A percentile compares a stretch with the other conserved stretches of the same genome.
These are phyloP conservation scores for Magallana nippona DNA, from an alignment of 2,888 invertebrate species.

Conservation along the genomic window DNA sequence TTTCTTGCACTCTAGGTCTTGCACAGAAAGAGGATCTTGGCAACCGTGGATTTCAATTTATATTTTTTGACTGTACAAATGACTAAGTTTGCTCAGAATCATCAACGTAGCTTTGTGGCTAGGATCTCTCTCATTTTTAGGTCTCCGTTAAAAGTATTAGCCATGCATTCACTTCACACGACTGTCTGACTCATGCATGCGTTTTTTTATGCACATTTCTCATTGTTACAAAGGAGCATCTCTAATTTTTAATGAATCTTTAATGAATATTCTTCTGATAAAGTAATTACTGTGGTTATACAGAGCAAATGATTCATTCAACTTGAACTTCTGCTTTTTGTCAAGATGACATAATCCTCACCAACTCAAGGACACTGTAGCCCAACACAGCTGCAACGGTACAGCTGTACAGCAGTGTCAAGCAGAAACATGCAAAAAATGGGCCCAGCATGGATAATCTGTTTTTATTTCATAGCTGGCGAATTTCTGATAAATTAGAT, in stretches of 20 bases:
- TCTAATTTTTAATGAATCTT: background rate
- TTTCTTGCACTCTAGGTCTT: background rate
- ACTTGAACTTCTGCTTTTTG: background rate
- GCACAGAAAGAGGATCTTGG: background rate
- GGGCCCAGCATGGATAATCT: background rate
- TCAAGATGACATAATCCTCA: background rate
- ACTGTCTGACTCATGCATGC: too few species aligned
- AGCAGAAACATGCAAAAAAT: background rate
- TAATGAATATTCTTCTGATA: background rate
- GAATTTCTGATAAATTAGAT: background rate
- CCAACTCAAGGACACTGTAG: background rate
- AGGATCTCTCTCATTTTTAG: constrained; percentile 4
- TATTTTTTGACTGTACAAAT: constrained; percentile 1
- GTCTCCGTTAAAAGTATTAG: too few species aligned
- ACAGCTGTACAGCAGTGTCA: background rate
- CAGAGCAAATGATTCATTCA: background rate
- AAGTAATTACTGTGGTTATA: background rate
- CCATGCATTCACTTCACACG: too few species aligned
- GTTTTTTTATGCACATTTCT: too few species aligned
- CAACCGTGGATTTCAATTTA: constrained; percentile 20
- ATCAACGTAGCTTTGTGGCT: constrained; percentile 12
- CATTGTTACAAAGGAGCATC: too few species aligned
- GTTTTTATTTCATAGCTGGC: background rate
- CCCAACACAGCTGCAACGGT: background rate
- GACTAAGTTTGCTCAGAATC: constrained; percentile 1